Conservation (phyloP, 2,888 invertebrate species). For the Tipula vernalis region DNA sequence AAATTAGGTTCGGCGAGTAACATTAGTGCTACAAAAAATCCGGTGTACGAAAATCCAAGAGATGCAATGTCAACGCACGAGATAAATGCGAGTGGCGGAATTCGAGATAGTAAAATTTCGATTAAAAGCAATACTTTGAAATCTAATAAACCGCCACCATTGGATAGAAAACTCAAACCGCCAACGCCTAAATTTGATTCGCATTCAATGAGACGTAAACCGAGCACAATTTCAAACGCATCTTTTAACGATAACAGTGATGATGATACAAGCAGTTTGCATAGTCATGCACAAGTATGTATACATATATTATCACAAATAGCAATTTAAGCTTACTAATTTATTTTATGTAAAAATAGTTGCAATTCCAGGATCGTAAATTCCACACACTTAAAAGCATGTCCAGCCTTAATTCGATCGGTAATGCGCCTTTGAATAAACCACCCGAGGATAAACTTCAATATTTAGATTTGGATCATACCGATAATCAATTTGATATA, state of each 20-base stretch:
- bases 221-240: constrained; percentile 22
- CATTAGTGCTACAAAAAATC: constrained; percentile 13
- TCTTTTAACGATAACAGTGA: constrained; percentile 11
- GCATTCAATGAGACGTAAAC: constrained; percentile 23
- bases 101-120: background rate
- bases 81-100: constrained; percentile 10
- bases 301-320: background rate
- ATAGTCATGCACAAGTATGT: constrained; percentile 12
- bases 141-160: constrained; percentile 38
- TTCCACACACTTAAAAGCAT: constrained; percentile 7
- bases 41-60: constrained; percentile 29
- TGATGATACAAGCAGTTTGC: background rate
- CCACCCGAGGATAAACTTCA: constrained; percentile 40
- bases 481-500: constrained; percentile 19
- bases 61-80: constrained; percentile 19
- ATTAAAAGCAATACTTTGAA: background rate
- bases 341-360: background rate
- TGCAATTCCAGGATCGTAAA: background rate
- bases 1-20: constrained; percentile 18
- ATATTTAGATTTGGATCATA: constrained; percentile 72
- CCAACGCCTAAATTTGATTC: constrained; percentile 32
- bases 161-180: constrained; percentile 50
- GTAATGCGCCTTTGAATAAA: background rate
- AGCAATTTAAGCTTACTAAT: background rate
- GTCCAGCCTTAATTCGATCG: background rate